Conservation (phyloP, 2,888 invertebrate species). For the Listrodromus nycthemerus region DNA sequence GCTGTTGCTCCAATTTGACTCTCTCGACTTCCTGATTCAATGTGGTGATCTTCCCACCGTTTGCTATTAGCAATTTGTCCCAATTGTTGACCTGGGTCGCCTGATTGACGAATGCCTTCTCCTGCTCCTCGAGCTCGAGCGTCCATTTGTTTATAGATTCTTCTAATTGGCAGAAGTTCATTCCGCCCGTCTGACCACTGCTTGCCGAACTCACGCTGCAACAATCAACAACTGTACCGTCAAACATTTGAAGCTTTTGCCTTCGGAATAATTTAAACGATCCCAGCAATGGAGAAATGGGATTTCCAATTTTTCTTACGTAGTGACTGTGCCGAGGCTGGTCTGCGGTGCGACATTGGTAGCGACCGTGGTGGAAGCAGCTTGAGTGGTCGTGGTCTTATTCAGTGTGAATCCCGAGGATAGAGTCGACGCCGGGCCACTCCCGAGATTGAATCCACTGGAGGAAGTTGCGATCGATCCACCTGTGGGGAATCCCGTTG, state of each 20-base stretch:
- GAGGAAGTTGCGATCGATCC: conserved; percentile 50
- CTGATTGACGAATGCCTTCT: conserved; percentile 96
- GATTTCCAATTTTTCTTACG: conserved; percentile 70
- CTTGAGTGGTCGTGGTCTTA: conserved; percentile 70
- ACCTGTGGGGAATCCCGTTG: conserved; percentile 74
- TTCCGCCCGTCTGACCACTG: conserved; percentile 83
- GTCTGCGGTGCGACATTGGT: conserved; percentile 74
- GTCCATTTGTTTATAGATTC: conserved; percentile 98
- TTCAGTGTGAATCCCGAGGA: conserved; percentile 71
- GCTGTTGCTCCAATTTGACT: conserved; percentile 95
- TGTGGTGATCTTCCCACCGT: conserved; percentile 96
- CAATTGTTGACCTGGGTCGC: conserved; percentile 98
- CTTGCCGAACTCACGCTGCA: conserved; percentile 78
- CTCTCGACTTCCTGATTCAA: conserved; percentile 94
- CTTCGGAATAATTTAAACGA: too few relatives aligned
- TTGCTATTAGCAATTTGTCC: conserved; percentile 95
- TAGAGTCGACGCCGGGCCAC: conserved; percentile 72
- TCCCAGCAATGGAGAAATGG: neutral
- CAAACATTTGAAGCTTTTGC: neutral
- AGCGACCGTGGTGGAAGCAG: conserved; percentile 72
- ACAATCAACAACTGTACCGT: neutral
- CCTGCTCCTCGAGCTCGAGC: conserved; percentile 95
- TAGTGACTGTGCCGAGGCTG: conserved; percentile 78
- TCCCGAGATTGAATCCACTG: conserved; percentile 56
- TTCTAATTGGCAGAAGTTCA: conserved; percentile 94